Evolutionary conservation across 2,113 vertebrate species (phyloP), one percentile per base, ranked within the genome.

Genomic region (Shinisaurus crocodilurus): DNA sequence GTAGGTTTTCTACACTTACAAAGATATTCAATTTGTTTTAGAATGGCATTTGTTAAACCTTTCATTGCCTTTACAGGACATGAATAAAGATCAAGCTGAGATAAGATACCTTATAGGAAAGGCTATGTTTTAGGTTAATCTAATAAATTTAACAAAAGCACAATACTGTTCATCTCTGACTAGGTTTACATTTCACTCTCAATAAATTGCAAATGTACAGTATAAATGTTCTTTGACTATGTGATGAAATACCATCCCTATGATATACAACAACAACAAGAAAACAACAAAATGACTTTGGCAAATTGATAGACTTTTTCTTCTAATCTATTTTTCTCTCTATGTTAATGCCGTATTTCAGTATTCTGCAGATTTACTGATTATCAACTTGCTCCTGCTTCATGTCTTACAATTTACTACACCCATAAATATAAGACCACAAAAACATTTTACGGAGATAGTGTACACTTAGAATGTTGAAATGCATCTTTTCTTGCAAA

Each of bases 311-410:
- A 54, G 0, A 43, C 3, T 75, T 91, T 70, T 50, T 69, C 43
- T 72, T 32, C 3, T 88, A 54, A 90, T 89, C n/a, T 90, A 6
- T 91, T 92, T 93, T 92, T 40, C 65, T n/a, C 82, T 27, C 20
- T 67, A 32, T 2, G 4, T 82, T 88, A 88, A 85, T 92, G 89
- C 75, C 2, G 2, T 81, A 90, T 86, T 92, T 90, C 37, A 32
- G 79, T 2, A 89, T 90, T 16, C 57, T 93, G 2, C 6, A 88
- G 5, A 82, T 92, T 79, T 88, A 69, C 27, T 87, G 9, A 86
- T 86, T 88, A 45, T 82, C 76, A 50, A 1, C 89, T 91, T 90
- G 0, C 1, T 90, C 3, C 16, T 70, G 13, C 32, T 94, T 93
- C 86, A 57, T 79, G 69, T 90, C 82, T 90, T 91, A 91, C 72